These are phyloP conservation scores for Platorchestia sp. DNA, from an alignment of 1,140 invertebrate genomes.

Conservation along the genomic window DNA sequence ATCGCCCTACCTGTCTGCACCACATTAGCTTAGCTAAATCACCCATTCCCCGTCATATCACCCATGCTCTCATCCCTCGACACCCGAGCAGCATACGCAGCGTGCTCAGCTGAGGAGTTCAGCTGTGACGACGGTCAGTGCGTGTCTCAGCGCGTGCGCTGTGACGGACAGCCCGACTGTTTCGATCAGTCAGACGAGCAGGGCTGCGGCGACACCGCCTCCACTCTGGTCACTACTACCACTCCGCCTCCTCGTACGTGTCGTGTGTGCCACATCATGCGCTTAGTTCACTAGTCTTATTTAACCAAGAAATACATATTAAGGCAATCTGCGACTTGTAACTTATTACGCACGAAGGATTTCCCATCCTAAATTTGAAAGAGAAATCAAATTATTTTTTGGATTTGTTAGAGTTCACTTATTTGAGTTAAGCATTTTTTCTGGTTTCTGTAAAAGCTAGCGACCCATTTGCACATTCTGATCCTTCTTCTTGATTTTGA, in stretches of 20 bases:
- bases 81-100: not conserved
- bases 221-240: not conserved
- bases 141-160: constrained; percentile 70
- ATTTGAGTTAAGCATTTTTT: not conserved
- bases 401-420: not conserved
- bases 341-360: not conserved
- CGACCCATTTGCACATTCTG: not conserved
- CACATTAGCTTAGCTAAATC: not conserved
- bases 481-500: not conserved
- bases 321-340: not conserved
- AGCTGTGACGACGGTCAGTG: constrained; percentile 70
- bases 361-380: not conserved
- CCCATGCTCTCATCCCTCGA: not conserved
- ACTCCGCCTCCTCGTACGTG: not conserved
- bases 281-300: not conserved
- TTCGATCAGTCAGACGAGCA: constrained; percentile 72
- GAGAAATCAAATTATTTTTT: not conserved
- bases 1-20: no score
- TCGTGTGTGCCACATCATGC: not conserved
- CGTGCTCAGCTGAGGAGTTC: constrained; percentile 66
- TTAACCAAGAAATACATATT: not conserved
- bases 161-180: constrained; percentile 71
- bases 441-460: not conserved
- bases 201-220: constrained; percentile 64
- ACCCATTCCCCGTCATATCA: not conserved